Evolutionary conservation across 1,140 invertebrate species (phyloP), one percentile per base, ranked within the genome.

Genomic region (Araneus ventricosus): DNA sequence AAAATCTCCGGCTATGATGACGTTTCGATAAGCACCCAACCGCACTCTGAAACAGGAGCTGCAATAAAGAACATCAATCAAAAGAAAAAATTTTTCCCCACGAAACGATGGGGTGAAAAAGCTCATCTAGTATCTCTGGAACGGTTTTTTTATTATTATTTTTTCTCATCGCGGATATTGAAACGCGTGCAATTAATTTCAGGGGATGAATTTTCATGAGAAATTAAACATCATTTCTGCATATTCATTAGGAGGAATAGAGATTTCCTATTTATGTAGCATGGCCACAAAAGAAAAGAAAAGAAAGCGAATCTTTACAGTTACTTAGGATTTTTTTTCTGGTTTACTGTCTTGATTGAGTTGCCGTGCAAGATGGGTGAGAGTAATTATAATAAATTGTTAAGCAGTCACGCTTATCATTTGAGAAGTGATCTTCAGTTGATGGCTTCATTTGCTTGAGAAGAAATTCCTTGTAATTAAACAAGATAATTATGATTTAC

Each of bases 101-200:
- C 0, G 45, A 52, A 52, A 52, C 30, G 27, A 1, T 30, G 17
- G 30, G 30, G 27, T 75, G 20, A 34, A 37, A 30, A 20, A 30
- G 30, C 27, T 20, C 27, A 75, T 34, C 34, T 17, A 34, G 70
- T 37, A 20, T 20, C 30, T 34, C 20, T 27, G 10, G 70, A 22
- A 8, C 5, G 10, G 3, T 34, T 37, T 75, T 70, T 30, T 75
- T 30, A 14, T 20, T 20, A 34, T 4, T 45, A 10, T 37, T 75
- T 70, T 30, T 37, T 22, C 6, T 4, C 30, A 34, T 4, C 34
- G 30, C 34, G 20, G 70, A 34, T 30, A 75, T 34, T 75, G 70
- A 75, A 75, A 75, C 37, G 70, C 70, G 70, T 75, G 70, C 70
- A 75, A 75, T 75, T 75, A 75, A 75, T 75, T 34, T 75, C 2